A percentile compares a stretch with the other conserved stretches of the same genome.
phyloP scores from a whole-genome alignment of 1,140 invertebrate species.

The Batillaria attramentaria region DNA sequence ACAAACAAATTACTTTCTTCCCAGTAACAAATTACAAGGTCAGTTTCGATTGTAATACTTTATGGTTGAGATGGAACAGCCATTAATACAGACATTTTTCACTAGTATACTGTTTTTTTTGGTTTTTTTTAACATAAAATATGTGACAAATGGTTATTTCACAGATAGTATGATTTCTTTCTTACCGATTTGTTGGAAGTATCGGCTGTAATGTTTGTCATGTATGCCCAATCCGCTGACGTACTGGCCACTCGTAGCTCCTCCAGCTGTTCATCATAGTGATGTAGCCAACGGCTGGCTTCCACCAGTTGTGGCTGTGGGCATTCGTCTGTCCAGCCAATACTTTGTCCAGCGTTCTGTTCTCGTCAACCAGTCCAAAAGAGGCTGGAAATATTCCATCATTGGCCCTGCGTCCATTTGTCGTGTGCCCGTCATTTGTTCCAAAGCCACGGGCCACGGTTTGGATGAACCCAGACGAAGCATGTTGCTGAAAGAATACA shows the following conservation, averaged over 20 bases:
- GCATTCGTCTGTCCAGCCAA: slow-evolving; percentile 34
- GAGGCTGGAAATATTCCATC: slow-evolving; percentile 71
- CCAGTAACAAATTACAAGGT: no score
- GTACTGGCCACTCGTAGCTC: slow-evolving; percentile 20
- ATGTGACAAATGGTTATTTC: no score
- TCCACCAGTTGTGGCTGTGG: slow-evolving; percentile 19
- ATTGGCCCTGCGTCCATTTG: slow-evolving; percentile 81
- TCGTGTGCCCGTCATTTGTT: slow-evolving; percentile 83
- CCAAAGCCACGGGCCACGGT: slow-evolving; percentile 87
- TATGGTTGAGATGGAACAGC: no score
- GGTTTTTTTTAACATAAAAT: no score
- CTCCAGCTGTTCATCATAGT: slow-evolving; percentile 40
- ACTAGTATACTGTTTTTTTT: no score
- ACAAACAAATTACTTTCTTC: no score
- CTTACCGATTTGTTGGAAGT: slow-evolving; percentile 52
- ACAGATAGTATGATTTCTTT: no score
- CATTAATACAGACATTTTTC: no score
- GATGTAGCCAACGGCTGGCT: slow-evolving; percentile 41
- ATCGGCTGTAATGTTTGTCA: slow-evolving; percentile 59
- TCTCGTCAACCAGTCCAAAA: slow-evolving; percentile 82
- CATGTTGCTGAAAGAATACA: slow-evolving; percentile 78
- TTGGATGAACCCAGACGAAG: slow-evolving; percentile 83
- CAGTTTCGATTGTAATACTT: no score
- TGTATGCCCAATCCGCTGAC: slow-evolving; percentile 49
- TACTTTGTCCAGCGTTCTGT: slow-evolving; percentile 42